phyloP scores from a whole-genome alignment of 2,888 invertebrate species.

The Pasiphila rectangulata region DNA sequence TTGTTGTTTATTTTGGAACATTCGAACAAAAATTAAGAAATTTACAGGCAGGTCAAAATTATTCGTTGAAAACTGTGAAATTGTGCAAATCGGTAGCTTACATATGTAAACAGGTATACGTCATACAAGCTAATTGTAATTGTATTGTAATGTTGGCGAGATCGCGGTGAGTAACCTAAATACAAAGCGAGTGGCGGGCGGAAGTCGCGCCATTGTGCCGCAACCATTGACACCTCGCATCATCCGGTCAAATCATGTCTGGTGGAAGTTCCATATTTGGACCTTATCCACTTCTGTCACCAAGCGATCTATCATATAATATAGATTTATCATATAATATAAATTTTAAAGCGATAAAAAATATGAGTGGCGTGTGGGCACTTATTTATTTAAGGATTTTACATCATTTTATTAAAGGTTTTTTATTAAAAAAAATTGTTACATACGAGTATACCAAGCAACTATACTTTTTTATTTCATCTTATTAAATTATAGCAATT shows the following conservation, averaged over 20 bases:
- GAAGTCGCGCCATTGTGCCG: slow-evolving; percentile 75
- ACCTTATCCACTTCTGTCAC: slow-evolving; percentile 5
- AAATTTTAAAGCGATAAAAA: no score
- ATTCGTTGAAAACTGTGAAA: background rate
- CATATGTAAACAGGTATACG: slow-evolving; percentile 54
- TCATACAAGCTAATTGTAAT: slow-evolving; percentile 72
- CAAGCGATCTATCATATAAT: background rate
- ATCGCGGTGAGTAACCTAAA: slow-evolving; percentile 79
- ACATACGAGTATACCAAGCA: no score
- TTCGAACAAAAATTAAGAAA: no score
- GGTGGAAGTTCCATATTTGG: slow-evolving; percentile 11
- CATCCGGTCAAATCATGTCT: slow-evolving; percentile 72
- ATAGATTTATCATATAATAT: no score
- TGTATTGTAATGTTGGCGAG: slow-evolving; percentile 72
- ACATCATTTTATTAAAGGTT: no score
- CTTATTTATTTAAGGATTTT: no score
- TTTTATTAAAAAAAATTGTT: no score
- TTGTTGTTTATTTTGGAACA: no score
- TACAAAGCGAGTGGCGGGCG: slow-evolving; percentile 72
- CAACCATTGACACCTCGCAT: slow-evolving; percentile 79
- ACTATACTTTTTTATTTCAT: no score
- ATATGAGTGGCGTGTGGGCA: no score
- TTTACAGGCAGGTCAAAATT: no score
- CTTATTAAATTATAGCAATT: no score
- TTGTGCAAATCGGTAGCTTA: slow-evolving; percentile 23